Evolutionary conservation across 2,113 vertebrate species (phyloP).

Genomic region (Etia nguti): DNA sequence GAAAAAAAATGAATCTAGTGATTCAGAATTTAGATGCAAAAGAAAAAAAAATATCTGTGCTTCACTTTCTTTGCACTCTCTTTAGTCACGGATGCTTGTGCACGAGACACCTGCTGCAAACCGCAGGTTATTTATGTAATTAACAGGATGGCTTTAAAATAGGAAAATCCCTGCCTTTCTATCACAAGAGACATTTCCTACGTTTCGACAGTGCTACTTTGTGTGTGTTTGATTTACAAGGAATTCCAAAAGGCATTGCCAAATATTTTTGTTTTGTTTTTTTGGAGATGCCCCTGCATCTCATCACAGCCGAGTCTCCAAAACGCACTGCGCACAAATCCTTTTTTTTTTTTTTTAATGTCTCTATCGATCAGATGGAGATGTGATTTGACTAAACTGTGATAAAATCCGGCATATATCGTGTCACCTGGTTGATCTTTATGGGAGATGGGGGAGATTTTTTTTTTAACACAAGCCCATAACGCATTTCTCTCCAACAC

Average conservation of each 20-base stretch:
- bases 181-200: neutral
- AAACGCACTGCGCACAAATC: conserved; percentile 4
- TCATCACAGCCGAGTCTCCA: conserved; percentile 23
- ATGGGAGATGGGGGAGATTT: neutral
- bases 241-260: neutral
- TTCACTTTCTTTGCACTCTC: neutral
- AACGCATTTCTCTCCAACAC: conserved; percentile 50
- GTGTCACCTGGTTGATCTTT: conserved; percentile 60
- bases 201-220: neutral
- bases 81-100: neutral
- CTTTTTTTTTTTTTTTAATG: neutral
- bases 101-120: conserved; percentile 34
- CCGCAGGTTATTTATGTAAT: neutral
- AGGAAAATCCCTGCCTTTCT: neutral
- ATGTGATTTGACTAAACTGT: conserved; percentile 55
- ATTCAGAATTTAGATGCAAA: neutral
- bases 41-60: neutral
- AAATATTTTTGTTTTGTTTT: neutral
- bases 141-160: neutral
- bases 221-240: neutral
- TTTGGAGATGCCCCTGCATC: neutral
- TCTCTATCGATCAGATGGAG: conserved; percentile 56
- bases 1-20: neutral
- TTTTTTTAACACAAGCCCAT: conserved; percentile 34
- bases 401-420: conserved; percentile 44